A percentile compares a stretch with the other conserved stretches of the same genome.
These are phyloP conservation scores for Oceanites oceanicus DNA, from an alignment of 2,113 vertebrate genomes.

Conservation along the genomic window DNA sequence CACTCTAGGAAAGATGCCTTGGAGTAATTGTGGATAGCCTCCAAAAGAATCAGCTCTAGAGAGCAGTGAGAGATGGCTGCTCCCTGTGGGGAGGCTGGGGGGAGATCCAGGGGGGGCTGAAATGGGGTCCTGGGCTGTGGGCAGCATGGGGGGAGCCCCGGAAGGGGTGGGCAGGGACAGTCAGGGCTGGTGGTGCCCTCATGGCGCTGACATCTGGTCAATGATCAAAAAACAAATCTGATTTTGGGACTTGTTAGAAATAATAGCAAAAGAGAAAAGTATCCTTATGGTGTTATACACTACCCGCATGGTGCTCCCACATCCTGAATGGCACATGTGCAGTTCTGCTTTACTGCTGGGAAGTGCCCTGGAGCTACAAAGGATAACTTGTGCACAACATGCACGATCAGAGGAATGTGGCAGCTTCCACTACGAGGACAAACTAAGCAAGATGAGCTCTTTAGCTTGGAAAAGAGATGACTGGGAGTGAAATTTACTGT, in stretches of 20 bases:
- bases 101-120: rapidly evolving
- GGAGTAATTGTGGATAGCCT: not conserved
- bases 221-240: not conserved
- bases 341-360: not conserved
- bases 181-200: not conserved
- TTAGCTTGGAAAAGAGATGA: not conserved
- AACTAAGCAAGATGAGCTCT: not conserved
- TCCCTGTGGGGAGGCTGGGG: not conserved
- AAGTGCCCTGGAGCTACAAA: not conserved
- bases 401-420: not conserved
- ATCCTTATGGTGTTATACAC: rapidly evolving
- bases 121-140: not conserved
- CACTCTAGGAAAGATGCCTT: not conserved
- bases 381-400: not conserved
- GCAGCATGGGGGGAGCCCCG: not conserved
- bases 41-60: not conserved
- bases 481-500: not conserved
- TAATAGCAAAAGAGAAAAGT: not conserved
- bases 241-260: not conserved
- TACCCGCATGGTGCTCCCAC: not conserved
- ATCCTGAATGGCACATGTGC: not conserved
- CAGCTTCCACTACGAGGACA: not conserved
- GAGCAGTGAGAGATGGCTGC: not conserved
- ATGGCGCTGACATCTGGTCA: not conserved
- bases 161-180: not conserved